These are phyloP conservation scores for Xyrichtys novacula DNA, from an alignment of 2,797 vertebrate species.

Conservation along the genomic window DNA sequence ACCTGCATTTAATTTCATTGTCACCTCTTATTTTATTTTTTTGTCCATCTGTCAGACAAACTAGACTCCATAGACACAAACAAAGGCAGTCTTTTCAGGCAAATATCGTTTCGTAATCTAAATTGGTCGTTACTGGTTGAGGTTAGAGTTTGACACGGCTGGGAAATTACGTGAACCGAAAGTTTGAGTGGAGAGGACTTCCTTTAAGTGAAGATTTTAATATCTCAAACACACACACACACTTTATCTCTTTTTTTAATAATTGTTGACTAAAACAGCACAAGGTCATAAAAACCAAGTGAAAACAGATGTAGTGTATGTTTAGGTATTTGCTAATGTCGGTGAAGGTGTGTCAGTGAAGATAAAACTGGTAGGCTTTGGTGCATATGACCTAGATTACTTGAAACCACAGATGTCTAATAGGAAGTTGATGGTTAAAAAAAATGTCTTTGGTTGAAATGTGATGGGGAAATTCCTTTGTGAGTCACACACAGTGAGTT, in stretches of 20 bases:
- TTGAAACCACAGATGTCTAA: conserved; percentile 44
- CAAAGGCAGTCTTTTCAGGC: conserved; percentile 31
- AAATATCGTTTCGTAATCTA: conserved; percentile 7
- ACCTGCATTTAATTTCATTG: conserved; percentile 37
- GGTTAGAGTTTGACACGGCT: background rate
- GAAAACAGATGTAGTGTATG: conserved; percentile 17
- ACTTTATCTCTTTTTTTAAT: background rate
- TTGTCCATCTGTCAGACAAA: conserved; percentile 22
- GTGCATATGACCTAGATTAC: conserved; percentile 66
- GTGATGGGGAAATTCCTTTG: conserved; percentile 74
- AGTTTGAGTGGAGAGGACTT: background rate
- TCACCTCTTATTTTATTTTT: conserved; percentile 6
- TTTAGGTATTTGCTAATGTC: conserved; percentile 17
- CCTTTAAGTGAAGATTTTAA: background rate
- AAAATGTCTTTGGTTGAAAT: conserved; percentile 62
- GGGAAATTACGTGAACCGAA: background rate
- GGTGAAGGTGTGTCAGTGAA: conserved; percentile 35
- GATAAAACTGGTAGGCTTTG: conserved; percentile 14
- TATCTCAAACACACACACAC: background rate
- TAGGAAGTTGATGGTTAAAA: conserved; percentile 56
- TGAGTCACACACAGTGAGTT: conserved; percentile 68
- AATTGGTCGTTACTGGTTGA: conserved; percentile 20
- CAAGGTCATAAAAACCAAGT: conserved; percentile 3
- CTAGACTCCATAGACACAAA: background rate
- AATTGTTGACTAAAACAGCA: background rate